phyloP scores from a whole-genome alignment of 2,888 invertebrate genomes.

The Drosophila nr. perissopoda region DNA sequence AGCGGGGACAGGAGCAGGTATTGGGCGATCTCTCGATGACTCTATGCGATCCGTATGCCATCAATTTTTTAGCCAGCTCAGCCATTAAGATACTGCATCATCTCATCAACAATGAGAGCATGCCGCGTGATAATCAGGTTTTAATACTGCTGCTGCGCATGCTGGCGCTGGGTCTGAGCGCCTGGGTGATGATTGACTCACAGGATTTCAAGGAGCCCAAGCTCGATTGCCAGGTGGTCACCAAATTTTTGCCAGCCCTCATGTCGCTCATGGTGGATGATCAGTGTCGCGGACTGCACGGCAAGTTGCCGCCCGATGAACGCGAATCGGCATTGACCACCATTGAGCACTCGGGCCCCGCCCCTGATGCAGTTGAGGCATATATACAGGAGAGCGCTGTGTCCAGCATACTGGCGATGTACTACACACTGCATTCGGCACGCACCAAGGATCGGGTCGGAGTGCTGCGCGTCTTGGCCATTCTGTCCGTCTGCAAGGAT shows the following conservation, averaged over 20 bases:
- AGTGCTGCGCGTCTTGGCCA: slow-evolving; percentile 93
- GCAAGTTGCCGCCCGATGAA: slow-evolving; percentile 96
- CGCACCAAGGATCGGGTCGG: slow-evolving; percentile 92
- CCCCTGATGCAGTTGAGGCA: slow-evolving; percentile 96
- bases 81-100: slow-evolving; percentile 96
- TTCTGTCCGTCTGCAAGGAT: slow-evolving; percentile 95
- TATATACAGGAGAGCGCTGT: slow-evolving; percentile 96
- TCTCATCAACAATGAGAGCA: slow-evolving; percentile 94
- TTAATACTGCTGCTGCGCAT: slow-evolving; percentile 94
- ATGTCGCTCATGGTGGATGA: slow-evolving; percentile 97
- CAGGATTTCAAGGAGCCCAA: slow-evolving; percentile 98
- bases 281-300: slow-evolving; percentile 92
- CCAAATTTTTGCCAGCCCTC: slow-evolving; percentile 96
- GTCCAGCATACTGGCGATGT: slow-evolving; percentile 97
- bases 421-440: slow-evolving; percentile 96
- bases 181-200: slow-evolving; percentile 98
- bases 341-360: slow-evolving; percentile 96
- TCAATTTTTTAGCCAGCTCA: slow-evolving; percentile 96
- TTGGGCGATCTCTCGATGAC: slow-evolving; percentile 98
- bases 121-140: slow-evolving; percentile 96
- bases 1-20: slow-evolving; percentile 94
- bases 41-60: slow-evolving; percentile 97
- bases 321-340: slow-evolving; percentile 96
- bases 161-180: slow-evolving; percentile 96
- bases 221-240: slow-evolving; percentile 95